These are phyloP conservation scores for Lagodon rhomboides DNA, from an alignment of 2,797 vertebrate genomes.

Conservation along the genomic window DNA sequence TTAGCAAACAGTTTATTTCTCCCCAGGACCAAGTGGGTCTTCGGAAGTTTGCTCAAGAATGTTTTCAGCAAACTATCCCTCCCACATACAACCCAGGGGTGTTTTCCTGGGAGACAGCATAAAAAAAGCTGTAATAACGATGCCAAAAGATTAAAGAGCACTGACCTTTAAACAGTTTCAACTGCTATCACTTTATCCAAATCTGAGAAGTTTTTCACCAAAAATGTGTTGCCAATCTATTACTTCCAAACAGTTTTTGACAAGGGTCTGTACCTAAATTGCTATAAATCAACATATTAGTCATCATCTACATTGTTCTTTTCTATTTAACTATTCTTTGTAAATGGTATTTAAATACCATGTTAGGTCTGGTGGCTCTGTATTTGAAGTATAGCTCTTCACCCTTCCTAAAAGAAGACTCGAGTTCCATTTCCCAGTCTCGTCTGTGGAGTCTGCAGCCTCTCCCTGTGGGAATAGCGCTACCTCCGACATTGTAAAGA, in stretches of 20 bases:
- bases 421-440: neutral
- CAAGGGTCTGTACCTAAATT: neutral
- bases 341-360: neutral
- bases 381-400: neutral
- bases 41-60: slow-evolving; percentile 19
- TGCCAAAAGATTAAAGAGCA: neutral
- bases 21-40: slow-evolving; percentile 6
- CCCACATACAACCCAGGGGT: slow-evolving; percentile 3
- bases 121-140: neutral
- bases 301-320: neutral
- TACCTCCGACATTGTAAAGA: slow-evolving; percentile 38
- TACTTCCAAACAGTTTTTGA: neutral
- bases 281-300: neutral
- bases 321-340: neutral
- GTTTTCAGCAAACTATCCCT: slow-evolving; percentile 17
- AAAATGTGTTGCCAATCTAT: too few species aligned
- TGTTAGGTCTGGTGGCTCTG: neutral
- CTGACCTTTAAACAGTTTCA: slow-evolving; percentile 1
- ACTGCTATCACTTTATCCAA: neutral
- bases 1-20: neutral
- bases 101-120: neutral
- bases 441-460: neutral
- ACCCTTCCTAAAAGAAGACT: neutral
- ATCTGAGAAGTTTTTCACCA: neutral
- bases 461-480: neutral